Evolutionary conservation across 2,888 invertebrate species (phyloP), one percentile per base, ranked within the genome.

Genomic region (Drosophila pseudotalamancana): DNA sequence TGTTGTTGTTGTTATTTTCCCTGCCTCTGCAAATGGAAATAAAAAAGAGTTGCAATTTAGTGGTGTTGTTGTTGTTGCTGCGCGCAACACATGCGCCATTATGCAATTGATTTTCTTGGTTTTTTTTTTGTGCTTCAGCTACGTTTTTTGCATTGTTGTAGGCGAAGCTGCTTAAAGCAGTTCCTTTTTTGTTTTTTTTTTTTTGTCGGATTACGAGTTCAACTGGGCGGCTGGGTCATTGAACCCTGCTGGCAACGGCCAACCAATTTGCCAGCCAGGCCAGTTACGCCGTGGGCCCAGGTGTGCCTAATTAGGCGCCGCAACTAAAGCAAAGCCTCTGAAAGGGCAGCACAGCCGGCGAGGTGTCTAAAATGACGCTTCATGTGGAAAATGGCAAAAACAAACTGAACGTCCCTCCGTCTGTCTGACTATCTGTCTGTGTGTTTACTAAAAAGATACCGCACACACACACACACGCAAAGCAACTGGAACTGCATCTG

Each of bases 291-390:
- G 37, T 23, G 21, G 27, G 59, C 43, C 16, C 60, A 74, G 78
- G 57, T 81, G 73, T 71, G 84, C 61, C 84, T 82, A 87, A 82
- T 86, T 82, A 82, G 72, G 79, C 85, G 75, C 51, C 54, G 49
- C 70, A 67, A 72, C 68, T 69, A 82, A 85, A 69, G 76, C 66
- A 69, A 35, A 53, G 63, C 50, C 48, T 45, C 55, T 82, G 76
- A 82, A 78, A 78, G 68, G 76, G 65, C 59, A 25, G 27, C 16
- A 37, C 12, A 40, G 40, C 45, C 48, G 42, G 59, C 48, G 61
- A 89, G 89, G 88, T 89, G 88, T 89, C 88, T 78, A 88, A 89
- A 79, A 69, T 87, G 85, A 87, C 87, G 87, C 87, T 85, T 88
- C 72, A 75, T 86, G 77, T 72, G 62, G 67, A 75, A 72, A 77